Base-by-base conservation (phyloP, 2,888 invertebrate species). In the Morpho deidamia region DNA sequence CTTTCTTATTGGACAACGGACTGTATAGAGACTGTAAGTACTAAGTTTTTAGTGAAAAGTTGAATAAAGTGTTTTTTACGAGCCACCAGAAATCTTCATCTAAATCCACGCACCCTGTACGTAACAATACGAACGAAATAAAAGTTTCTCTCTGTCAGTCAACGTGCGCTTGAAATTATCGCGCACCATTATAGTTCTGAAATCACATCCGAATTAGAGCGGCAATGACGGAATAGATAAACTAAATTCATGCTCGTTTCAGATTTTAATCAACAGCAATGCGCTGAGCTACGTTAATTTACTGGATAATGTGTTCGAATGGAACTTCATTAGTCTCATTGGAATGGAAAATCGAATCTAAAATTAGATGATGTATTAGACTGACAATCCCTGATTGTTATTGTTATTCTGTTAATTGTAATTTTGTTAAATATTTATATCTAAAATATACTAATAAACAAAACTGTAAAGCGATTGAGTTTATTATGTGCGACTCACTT, bases 271-370 rank as follows among this genome's bases (percentile, higher is more conserved):
- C 69, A 66, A 52, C 56, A 53, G 46, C 59, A 62, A 58, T 58
- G 48, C 51, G 54, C 51, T 40, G 55, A 55, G 45, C 51, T 44
- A 11, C 40, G 45, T 44, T 61, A 60, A 60, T 59, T 60, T 54
- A 54, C 50, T 44, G 66, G 70, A 74, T 78, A 72, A 76, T 70
- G 65, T 61, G 65, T 59, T 64, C 61, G 68, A 71, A 70, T 74
- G 65, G 67, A 66, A 65, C 64, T 66, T 64, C 66, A 68, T 69
- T 68, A 71, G 62, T 70, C 64, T 59, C 54, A 61, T 64, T 61
- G 53, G 57, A 55, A 66, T 68, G 63, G 66, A 66, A 68, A 72
- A 71, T 71, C 61, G 65, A 71, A 74, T 74, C 66, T 60, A 64
- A 64, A 74, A 69, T 72, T 65, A 59, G 63, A 65, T 67, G 55